Percentiles rank a stretch among this genome's conserved stretches.
phyloP scores from a whole-genome alignment of 2,888 invertebrate species.

The Meloe dianella region DNA sequence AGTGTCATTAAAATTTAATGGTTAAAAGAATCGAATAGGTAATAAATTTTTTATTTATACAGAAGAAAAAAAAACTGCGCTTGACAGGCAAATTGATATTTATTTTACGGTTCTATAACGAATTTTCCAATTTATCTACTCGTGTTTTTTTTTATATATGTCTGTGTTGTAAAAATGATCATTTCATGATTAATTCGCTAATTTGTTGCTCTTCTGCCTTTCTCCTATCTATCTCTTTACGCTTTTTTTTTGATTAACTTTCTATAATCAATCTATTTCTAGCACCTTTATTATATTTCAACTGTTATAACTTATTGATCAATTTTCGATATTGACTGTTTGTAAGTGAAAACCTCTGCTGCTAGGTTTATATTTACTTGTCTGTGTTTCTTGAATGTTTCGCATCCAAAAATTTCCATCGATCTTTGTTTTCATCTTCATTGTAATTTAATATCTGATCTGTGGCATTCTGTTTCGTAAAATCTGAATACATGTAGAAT shows the following conservation, averaged over 20 bases:
- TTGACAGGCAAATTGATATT: neutral
- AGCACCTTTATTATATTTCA: conserved; percentile 21
- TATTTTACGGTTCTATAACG: neutral
- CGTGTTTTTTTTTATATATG: too few relatives aligned
- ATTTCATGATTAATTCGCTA: neutral
- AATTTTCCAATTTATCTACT: neutral
- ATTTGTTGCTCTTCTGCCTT: neutral
- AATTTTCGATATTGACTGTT: conserved; percentile 32
- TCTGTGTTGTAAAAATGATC: neutral
- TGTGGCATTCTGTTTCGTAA: neutral
- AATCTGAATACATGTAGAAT: neutral
- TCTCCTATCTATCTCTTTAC: neutral
- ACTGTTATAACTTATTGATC: conserved; percentile 30
- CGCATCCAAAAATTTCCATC: neutral
- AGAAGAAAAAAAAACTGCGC: neutral
- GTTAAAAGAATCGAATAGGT: neutral
- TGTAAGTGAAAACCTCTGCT: conserved; percentile 25
- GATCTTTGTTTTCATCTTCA: neutral
- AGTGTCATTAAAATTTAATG: neutral
- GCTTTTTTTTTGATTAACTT: neutral
- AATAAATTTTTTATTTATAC: neutral
- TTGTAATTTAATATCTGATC: neutral
- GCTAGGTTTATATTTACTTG: neutral
- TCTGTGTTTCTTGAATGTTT: neutral
- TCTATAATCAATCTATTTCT: neutral